Evolutionary conservation across 2,888 invertebrate species (phyloP), one percentile per base, ranked within the genome.

Genomic region (Eupithecia insigniata): DNA sequence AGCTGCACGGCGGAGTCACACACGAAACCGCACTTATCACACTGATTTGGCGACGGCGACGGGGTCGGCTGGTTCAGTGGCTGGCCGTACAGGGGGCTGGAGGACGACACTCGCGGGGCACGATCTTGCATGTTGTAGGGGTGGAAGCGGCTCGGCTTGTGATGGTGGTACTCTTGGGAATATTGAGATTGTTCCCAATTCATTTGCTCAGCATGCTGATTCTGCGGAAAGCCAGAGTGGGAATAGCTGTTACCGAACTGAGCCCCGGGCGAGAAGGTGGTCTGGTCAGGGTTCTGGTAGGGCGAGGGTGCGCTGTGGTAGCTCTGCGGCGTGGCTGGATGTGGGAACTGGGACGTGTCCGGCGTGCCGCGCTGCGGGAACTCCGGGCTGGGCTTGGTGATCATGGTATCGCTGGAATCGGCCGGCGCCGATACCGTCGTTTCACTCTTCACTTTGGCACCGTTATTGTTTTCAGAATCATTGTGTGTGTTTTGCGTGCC

Each of bases 11-110:
- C 96, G 60, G 97, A 96, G 85, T 97, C 96, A 85, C 96, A 97
- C 70, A 97, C 96, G 76, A 96, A 96, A 73, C 97, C 97, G 85
- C 98, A 98, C 88, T 97, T 97, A 86, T 98, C 97, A 89, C 97
- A 97, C 87, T 97, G 97, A 85, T 96, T 95, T 2, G 96, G 96
- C 74, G 96, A 96, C 0, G 96, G 95, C 18, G 96, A 96, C 60
- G 96, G 96, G 46, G 96, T 96, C 18, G 96, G 96, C 82, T 96
- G 96, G 83, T 95, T 96, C 18, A 95, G 89, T 67, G 95, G 95
- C 80, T 94, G 94, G 32, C 95, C 95, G 78, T 95, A 95, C 66
- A 95, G 87, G 51, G 95, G 95, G 85, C 94, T 95, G 81, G 90
- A 93, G 10, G 93, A 94, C 43, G 93, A 94, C 28, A 94, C 95